Evolutionary conservation across 2,888 invertebrate species (phyloP), one percentile per base, ranked within the genome.

Genomic region (Globia sparganii): DNA sequence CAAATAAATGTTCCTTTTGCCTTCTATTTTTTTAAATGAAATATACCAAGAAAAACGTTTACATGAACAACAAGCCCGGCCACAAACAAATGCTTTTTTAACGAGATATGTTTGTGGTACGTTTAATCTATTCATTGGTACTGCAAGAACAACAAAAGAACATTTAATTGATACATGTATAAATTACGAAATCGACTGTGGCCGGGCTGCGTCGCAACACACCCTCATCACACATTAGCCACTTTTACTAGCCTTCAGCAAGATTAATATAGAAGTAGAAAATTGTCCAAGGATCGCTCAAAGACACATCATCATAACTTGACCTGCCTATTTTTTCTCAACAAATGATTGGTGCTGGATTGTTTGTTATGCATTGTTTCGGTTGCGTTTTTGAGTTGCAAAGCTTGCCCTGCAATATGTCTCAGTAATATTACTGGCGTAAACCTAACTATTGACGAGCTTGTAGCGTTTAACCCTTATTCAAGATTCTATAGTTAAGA

Each of bases 341-440:
- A 11, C 0, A 9, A 31, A 25, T 11, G 1, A 13, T 70, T 40
- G 15, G 8, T 9, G 15, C 25, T 25, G 25, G 5, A 28, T 25
- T 31, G 15, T 66, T 6, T 43, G 28, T 28, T 43, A 13, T 4
- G 21, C 13, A 21, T 28, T 46, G 34, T 70, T 9, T 9, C 9
- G 5, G 13, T 34, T 21, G 21, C n/a, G 2, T n/a, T 79, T 37
- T 71, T 61, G 9, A 28, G 43, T 62, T 43, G n/a, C 34, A 61
- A 79, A 69, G 53, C 53, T 71, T 34, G 34, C 34, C 40, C 34
- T 18, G 28, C 40, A 71, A 69, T 18, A 40, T 70, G 21, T 61
- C 80, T 79, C 59, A 25, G 80, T 77, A 53, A 28, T 43, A 28
- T 59, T 49, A 65, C 37, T 15, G 25, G 46, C 37, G 25, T 49